Base-by-base conservation (phyloP, 1,140 invertebrate species). In the Sarcophaga bullata region DNA sequence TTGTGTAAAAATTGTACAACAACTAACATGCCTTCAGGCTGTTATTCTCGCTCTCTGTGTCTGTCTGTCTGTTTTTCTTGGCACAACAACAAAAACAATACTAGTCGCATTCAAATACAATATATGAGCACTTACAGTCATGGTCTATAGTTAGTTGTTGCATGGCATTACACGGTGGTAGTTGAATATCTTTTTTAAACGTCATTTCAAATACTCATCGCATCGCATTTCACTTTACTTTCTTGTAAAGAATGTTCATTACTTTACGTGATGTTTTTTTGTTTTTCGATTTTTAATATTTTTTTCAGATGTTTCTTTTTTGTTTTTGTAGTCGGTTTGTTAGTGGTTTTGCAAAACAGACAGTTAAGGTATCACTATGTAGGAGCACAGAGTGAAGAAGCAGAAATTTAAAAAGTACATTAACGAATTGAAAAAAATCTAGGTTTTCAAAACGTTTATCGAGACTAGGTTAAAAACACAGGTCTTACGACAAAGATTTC, bases 1-100 rank as follows among this genome's bases (percentile, higher is more conserved):
- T 82, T 78, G 9, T 46, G 48, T 37, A 37, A 37, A 4, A 54
- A 82, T 78, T 50, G 46, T 73, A 9, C 52, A 68, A 9, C 52
- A 68, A 82, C 37, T 48, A 73, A 82, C 78, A 80, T 62, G 73
- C 49, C 82, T 82, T 72, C 11, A 82, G 82, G 82, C 82, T 80
- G 72, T 82, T 82, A 73, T 82, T 82, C 72, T 37, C 25, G 4
- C 25, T 37, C 25, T 2, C 25, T 37, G 4, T 37, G 25, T 1
- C 25, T 37, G 25, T 37, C 1, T 37, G 25, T 37, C 25, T 37
- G 25, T 37, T 4, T 37, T 37, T 37, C 4, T 37, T 37, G 78
- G 73, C 54, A 76, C 54, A n/a, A 17, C 1, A 17, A 17, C 50
- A 68, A 25, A 19, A 68, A 68, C 3, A 68, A 25, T 19, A 19